A percentile compares a stretch with the other conserved stretches of the same genome.
phyloP scores from a whole-genome alignment of 2,797 vertebrate species.

The Calcarius lapponicus region DNA sequence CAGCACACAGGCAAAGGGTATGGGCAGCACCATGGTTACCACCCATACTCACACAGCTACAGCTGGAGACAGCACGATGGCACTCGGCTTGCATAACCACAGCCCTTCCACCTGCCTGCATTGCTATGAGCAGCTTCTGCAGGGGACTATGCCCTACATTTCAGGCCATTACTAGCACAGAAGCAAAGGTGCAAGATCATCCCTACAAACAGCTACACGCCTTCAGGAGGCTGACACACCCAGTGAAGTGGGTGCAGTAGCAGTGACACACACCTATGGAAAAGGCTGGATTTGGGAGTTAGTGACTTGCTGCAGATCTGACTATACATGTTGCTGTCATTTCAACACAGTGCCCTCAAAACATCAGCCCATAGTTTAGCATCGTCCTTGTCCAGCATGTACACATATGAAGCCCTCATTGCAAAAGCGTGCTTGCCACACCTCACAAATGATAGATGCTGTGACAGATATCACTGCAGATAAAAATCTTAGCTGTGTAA shows the following conservation, averaged over 20 bases:
- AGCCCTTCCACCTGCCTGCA: neutral
- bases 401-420: constrained; percentile 53
- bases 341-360: constrained; percentile 62
- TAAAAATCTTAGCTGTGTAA: constrained; percentile 32
- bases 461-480: constrained; percentile 27
- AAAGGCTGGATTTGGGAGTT: constrained; percentile 53
- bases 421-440: constrained; percentile 49
- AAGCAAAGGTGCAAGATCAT: constrained; percentile 63
- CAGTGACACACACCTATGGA: constrained; percentile 66
- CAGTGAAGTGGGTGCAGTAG: constrained; percentile 54
- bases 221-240: constrained; percentile 62
- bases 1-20: neutral
- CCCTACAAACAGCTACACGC: constrained; percentile 58
- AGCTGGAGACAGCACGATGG: neutral
- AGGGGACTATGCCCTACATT: constrained; percentile 59
- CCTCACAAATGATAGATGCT: constrained; percentile 59
- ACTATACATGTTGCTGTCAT: constrained; percentile 59
- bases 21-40: neutral
- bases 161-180: constrained; percentile 25
- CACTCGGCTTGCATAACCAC: neutral
- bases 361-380: constrained; percentile 58
- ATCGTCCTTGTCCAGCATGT: constrained; percentile 14
- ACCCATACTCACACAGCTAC: neutral
- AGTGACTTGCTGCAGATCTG: constrained; percentile 56
- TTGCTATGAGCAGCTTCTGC: neutral